These are phyloP conservation scores for Graptemys geographica DNA, from an alignment of 2,797 vertebrate species.

Conservation along the genomic window DNA sequence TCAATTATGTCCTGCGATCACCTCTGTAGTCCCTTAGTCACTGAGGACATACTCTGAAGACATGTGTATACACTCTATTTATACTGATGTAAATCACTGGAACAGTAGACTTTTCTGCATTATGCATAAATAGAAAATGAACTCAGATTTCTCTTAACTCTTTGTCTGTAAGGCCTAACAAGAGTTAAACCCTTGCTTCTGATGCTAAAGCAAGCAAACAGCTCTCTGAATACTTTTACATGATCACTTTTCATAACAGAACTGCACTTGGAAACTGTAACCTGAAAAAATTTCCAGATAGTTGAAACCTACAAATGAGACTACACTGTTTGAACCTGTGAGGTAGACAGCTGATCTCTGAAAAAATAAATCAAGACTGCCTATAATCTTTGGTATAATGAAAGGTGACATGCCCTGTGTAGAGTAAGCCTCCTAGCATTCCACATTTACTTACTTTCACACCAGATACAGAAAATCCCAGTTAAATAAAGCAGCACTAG, in stretches of 20 bases:
- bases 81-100: not conserved
- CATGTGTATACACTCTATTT: not conserved
- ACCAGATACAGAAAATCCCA: not conserved
- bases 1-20: not conserved
- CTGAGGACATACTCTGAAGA: not conserved
- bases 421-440: not conserved
- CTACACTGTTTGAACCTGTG: not conserved
- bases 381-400: not conserved
- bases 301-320: slow-evolving; percentile 15
- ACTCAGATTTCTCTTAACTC: not conserved
- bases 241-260: too few species aligned
- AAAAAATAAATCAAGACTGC: slow-evolving; percentile 32
- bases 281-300: not conserved
- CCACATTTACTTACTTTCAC: not conserved
- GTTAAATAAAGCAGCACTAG: not conserved
- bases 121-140: not conserved
- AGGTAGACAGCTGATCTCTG: slow-evolving; percentile 24
- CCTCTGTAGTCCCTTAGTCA: not conserved
- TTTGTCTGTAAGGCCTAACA: not conserved
- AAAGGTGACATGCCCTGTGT: not conserved
- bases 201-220: not conserved
- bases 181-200: not conserved
- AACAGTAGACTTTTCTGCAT: not conserved
- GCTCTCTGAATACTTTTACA: not conserved
- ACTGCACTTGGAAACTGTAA: not conserved